Base-by-base conservation (phyloP, 2,797 vertebrate genomes). In the Melanogrammus aeglefinus region DNA sequence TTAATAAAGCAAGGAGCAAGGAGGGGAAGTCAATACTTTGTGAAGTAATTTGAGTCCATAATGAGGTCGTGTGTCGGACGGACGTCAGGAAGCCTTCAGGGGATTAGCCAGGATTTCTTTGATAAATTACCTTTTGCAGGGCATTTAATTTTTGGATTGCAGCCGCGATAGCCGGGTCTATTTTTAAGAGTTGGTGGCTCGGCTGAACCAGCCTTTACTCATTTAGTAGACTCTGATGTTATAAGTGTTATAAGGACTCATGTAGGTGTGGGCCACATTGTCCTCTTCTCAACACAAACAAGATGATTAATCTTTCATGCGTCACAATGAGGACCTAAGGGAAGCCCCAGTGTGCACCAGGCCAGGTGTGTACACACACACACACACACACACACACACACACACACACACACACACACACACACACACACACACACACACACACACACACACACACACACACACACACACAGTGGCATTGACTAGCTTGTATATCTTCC, bases 301-400 rank as follows among this genome's bases (percentile, higher is more conserved):
- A 83, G 77, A 57, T 21, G 4, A 88, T 90, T 74, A 76, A 86
- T 86, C 78, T 80, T 89, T 84, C 63, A 87, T 72, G 31, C 63
- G 69, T 57, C 72, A 78, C 77, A 41, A 73, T 84, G 84, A 39
- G 80, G 78, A 81, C 73, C 70, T 57, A 21, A 69, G 83, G 84
- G 85, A 41, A 4, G 10, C 79, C 70, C 75, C 47, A 1, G 74
- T 70, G 74, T 80, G 79, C 82, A 79, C 74, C 39, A 39, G 70
- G 80, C 51, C 12, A 44, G 31, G 31, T 31, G 29, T 31, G 29
- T 1, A 31, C 41, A 9, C 41, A 13, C 41, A 44, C 74, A 75
- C 78, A 16, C 47, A 18, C 47, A 51, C 47, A 51, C 47, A 14
- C 47, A 12, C 13, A 14, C 41, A 10, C 41, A 44, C 41, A 44